These are phyloP conservation scores for Turnix velox DNA, from an alignment of 2,113 vertebrate genomes.

Conservation along the genomic window DNA sequence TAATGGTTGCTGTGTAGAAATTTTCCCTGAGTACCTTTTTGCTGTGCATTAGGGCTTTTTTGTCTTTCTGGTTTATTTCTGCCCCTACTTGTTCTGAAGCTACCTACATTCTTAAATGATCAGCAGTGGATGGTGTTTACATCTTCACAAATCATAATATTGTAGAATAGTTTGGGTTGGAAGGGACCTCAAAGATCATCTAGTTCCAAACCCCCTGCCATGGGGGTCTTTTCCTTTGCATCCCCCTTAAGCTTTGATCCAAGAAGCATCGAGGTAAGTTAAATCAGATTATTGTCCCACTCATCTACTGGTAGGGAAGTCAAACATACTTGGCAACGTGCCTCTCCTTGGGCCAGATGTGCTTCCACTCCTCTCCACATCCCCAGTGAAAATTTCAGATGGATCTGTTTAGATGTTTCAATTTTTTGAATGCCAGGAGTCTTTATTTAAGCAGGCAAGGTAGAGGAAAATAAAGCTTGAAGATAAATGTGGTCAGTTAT, in stretches of 20 bases:
- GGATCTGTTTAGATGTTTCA: conserved; percentile 24
- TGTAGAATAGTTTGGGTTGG: too few species aligned
- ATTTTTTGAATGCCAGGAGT: conserved; percentile 7
- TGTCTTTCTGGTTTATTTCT: neutral
- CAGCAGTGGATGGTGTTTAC: too few species aligned
- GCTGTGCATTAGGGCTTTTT: neutral
- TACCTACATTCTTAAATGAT: too few species aligned
- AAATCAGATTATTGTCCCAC: neutral
- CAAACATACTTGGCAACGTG: neutral
- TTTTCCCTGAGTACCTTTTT: neutral
- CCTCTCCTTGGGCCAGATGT: neutral
- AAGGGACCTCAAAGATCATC: too few species aligned
- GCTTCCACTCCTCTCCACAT: neutral
- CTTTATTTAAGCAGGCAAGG: conserved; percentile 1
- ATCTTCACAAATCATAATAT: too few species aligned
- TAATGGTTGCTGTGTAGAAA: neutral
- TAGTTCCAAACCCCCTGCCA: too few species aligned
- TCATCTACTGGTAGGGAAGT: neutral
- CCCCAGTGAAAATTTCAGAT: neutral
- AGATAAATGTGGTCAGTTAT: neutral
- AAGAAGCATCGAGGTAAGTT: neutral
- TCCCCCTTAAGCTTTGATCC: neutral
- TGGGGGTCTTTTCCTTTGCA: conserved; percentile 19
- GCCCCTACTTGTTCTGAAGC: neutral
- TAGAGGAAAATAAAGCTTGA: neutral